Conservation (phyloP, 2,888 invertebrate genomes). For the Automeris io region DNA sequence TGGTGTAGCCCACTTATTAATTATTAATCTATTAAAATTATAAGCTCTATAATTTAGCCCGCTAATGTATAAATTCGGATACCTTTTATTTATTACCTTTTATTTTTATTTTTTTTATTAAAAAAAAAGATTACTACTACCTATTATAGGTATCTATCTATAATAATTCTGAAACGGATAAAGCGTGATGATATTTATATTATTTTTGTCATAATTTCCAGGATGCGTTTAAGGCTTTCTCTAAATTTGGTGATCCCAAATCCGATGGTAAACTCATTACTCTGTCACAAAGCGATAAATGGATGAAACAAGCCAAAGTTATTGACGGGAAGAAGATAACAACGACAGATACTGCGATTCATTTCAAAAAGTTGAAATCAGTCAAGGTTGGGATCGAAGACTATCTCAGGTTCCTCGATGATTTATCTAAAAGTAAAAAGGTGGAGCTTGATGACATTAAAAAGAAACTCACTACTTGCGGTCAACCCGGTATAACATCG, state of each 20-base stretch:
- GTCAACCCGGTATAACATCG: conserved; percentile 81
- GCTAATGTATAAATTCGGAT: no score
- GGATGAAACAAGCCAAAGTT: conserved; percentile 93
- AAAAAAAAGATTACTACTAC: no score
- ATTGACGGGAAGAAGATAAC: conserved; percentile 90
- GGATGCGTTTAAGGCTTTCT: conserved; percentile 87
- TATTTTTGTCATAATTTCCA: conserved; percentile 50
- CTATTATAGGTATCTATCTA: no score
- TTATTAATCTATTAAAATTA: no score
- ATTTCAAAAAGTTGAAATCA: conserved; percentile 92
- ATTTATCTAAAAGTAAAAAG: conserved; percentile 90
- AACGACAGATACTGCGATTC: conserved; percentile 93
- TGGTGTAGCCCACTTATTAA: no score
- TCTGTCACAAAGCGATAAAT: conserved; percentile 93
- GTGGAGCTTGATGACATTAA: conserved; percentile 87
- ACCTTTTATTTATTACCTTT: no score
- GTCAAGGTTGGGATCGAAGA: conserved; percentile 86
- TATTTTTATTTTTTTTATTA: no score
- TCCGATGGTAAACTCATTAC: conserved; percentile 91
- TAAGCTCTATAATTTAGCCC: no score
- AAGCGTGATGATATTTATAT: no score
- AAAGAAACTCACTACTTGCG: conserved; percentile 86
- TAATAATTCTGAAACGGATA: no score
- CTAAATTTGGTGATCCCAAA: conserved; percentile 91
- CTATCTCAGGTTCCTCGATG: conserved; percentile 91